Conservation (phyloP, 2,113 vertebrate genomes). For the Notarius lentiginosus region DNA sequence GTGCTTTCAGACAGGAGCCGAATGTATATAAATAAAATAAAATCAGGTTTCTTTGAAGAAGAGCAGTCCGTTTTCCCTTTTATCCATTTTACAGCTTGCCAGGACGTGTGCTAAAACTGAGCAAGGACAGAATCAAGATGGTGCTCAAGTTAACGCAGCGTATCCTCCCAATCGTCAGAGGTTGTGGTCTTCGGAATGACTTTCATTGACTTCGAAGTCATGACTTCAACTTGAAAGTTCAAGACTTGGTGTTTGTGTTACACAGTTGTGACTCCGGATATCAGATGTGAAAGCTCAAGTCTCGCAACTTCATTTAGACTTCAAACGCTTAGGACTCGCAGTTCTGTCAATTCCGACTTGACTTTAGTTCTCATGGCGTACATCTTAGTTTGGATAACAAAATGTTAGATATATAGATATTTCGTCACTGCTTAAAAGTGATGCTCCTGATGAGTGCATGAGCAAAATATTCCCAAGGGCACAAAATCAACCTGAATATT, state of each 20-base stretch:
- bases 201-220: neutral
- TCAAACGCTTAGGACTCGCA: neutral
- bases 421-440: too few relatives aligned
- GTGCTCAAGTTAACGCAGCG: neutral
- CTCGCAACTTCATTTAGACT: neutral
- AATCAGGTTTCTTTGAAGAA: neutral
- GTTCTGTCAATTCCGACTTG: too few relatives aligned
- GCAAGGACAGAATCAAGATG: neutral
- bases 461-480: too few relatives aligned
- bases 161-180: neutral
- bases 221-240: neutral
- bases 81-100: neutral
- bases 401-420: too few relatives aligned
- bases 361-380: neutral
- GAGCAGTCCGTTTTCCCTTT: neutral
- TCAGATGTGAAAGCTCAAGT: neutral
- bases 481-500: too few relatives aligned
- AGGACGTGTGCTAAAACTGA: neutral
- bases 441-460: too few relatives aligned
- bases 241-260: neutral
- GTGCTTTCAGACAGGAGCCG: neutral
- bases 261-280: neutral
- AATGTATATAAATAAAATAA: slow-evolving; percentile 6
- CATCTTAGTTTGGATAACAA: neutral
- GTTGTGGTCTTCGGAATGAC: neutral